These are phyloP conservation scores for Gallirallus australis DNA, from an alignment of 2,797 vertebrate genomes.

Conservation along the genomic window DNA sequence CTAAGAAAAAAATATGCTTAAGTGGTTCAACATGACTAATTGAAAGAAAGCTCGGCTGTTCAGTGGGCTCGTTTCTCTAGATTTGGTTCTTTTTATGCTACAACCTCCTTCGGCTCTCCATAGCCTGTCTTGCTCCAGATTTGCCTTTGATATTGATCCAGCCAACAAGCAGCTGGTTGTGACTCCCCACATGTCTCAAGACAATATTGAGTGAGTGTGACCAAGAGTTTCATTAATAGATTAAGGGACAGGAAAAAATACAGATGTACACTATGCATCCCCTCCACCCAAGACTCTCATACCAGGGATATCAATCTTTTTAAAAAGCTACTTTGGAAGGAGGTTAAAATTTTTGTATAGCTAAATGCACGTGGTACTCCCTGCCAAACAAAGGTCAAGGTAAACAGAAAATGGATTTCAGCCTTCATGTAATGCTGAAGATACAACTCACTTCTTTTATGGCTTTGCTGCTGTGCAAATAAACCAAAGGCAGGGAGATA, in stretches of 20 bases:
- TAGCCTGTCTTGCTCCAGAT: slow-evolving; percentile 21
- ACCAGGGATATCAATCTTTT: neutral
- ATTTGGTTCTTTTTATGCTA: neutral
- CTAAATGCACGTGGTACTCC: neutral
- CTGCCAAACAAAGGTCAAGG: neutral
- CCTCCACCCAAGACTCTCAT: neutral
- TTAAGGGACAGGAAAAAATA: neutral
- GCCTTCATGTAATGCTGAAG: neutral
- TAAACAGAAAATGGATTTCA: neutral
- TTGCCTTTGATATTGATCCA: slow-evolving; percentile 51
- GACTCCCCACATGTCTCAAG: slow-evolving; percentile 29
- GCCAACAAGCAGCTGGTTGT: slow-evolving; percentile 27
- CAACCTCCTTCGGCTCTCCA: neutral
- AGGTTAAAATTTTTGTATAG: neutral
- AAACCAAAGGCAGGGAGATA: neutral
- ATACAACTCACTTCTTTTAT: neutral
- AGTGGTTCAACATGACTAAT: neutral
- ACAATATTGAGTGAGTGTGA: slow-evolving; percentile 9
- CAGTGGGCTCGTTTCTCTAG: neutral
- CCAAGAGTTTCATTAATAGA: slow-evolving; percentile 33
- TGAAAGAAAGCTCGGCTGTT: slow-evolving; percentile 1
- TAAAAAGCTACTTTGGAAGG: neutral
- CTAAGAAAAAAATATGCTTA: neutral
- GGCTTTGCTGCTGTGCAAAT: slow-evolving; percentile 7
- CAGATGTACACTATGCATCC: neutral